Conservation (phyloP, 2,888 invertebrate species). For the Ormyrus rosae region DNA sequence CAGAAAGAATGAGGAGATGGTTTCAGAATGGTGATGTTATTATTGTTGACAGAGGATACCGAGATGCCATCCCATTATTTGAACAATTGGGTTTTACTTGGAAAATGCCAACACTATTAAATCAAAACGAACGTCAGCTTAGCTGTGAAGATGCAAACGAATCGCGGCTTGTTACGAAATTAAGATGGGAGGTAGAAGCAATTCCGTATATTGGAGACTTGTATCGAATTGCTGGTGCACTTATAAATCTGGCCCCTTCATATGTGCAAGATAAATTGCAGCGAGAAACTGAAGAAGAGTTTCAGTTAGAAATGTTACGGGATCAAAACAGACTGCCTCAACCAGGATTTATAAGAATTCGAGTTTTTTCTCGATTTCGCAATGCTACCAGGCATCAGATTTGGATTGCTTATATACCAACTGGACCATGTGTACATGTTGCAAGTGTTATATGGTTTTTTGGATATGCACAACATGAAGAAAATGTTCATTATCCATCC, state of each 20-base stretch:
- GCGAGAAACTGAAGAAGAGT: constrained; percentile 46
- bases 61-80: constrained; percentile 39
- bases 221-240: constrained; percentile 43
- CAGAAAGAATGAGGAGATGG: constrained; percentile 37
- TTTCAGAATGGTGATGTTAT: constrained; percentile 47
- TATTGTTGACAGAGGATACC: constrained; percentile 50
- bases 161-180: constrained; percentile 44
- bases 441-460: constrained; percentile 33
- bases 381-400: constrained; percentile 5
- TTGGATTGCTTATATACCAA: constrained; percentile 8
- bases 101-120: constrained; percentile 42
- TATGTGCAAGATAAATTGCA: constrained; percentile 55
- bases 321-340: constrained; percentile 7
- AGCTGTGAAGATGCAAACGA: constrained; percentile 48
- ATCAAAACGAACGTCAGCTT: constrained; percentile 36
- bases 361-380: not conserved
- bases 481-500: constrained; percentile 4
- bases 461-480: constrained; percentile 11
- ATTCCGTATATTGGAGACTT: constrained; percentile 40
- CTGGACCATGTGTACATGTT: constrained; percentile 30
- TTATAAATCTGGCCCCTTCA: constrained; percentile 51
- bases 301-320: constrained; percentile 50
- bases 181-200: constrained; percentile 49
- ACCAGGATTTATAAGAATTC: constrained; percentile 6
- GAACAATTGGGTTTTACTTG: constrained; percentile 21